A percentile compares a stretch with the other conserved stretches of the same genome.
These are phyloP conservation scores for Philhelius pedissequus DNA, from an alignment of 2,888 invertebrate species.

Conservation along the genomic window DNA sequence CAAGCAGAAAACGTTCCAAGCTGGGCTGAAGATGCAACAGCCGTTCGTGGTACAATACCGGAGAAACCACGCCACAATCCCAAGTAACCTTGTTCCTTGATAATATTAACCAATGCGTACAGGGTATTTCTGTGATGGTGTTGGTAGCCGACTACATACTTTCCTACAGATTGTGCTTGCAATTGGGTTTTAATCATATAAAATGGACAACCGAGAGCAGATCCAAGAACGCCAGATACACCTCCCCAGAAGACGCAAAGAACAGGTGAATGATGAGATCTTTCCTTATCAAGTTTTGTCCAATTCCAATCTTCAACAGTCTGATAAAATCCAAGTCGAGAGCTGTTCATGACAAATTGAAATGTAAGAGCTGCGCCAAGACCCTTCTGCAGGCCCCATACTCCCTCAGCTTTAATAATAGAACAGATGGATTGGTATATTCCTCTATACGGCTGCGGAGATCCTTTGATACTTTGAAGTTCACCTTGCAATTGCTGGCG, in stretches of 20 bases:
- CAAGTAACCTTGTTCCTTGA: slow-evolving; percentile 80
- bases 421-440: slow-evolving; percentile 89
- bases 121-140: slow-evolving; percentile 84
- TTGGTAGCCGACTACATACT: slow-evolving; percentile 92
- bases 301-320: slow-evolving; percentile 82
- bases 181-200: slow-evolving; percentile 92
- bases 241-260: slow-evolving; percentile 73
- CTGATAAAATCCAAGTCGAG: slow-evolving; percentile 83
- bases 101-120: slow-evolving; percentile 80
- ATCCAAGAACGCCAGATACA: slow-evolving; percentile 84
- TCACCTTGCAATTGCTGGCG: slow-evolving; percentile 94
- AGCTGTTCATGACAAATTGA: slow-evolving; percentile 81
- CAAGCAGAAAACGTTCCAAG: slow-evolving; percentile 87
- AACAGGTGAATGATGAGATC: slow-evolving; percentile 57
- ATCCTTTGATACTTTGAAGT: slow-evolving; percentile 81
- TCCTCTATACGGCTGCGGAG: slow-evolving; percentile 82
- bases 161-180: slow-evolving; percentile 84
- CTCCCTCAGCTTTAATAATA: slow-evolving; percentile 87
- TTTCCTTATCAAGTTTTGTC: slow-evolving; percentile 74
- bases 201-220: slow-evolving; percentile 86
- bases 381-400: slow-evolving; percentile 87
- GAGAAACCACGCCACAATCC: slow-evolving; percentile 90
- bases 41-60: slow-evolving; percentile 86
- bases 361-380: slow-evolving; percentile 91
- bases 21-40: slow-evolving; percentile 91